phyloP scores from a whole-genome alignment of 2,888 invertebrate genomes.

The Candidula unifasciata region DNA sequence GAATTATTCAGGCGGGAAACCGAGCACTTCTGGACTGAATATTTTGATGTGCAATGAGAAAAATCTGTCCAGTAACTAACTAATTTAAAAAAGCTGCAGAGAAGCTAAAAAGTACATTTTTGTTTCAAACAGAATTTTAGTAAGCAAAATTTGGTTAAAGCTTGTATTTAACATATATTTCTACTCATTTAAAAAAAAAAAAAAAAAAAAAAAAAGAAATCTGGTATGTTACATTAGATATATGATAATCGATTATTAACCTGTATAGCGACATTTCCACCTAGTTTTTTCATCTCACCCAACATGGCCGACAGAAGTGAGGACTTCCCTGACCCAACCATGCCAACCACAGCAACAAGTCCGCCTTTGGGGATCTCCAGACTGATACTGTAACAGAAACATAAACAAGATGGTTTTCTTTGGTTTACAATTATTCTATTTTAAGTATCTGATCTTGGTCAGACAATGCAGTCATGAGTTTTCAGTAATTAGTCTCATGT shows the following conservation, averaged over 20 bases:
- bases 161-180: too few species aligned
- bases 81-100: too few species aligned
- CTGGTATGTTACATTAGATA: too few species aligned
- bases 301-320: constrained; percentile 91
- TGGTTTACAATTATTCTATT: background rate
- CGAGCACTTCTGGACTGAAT: too few species aligned
- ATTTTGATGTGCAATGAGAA: too few species aligned
- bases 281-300: constrained; percentile 91
- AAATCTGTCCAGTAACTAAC: too few species aligned
- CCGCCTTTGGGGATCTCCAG: constrained; percentile 69
- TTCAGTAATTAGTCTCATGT: too few species aligned
- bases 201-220: too few species aligned
- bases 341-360: constrained; percentile 79
- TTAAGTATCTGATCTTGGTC: background rate
- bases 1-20: too few species aligned
- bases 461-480: background rate
- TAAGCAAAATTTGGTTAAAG: too few species aligned
- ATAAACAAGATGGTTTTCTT: background rate
- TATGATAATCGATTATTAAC: constrained; percentile 55
- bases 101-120: too few species aligned
- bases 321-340: constrained; percentile 80
- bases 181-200: background rate
- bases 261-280: constrained; percentile 87
- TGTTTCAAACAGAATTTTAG: too few species aligned
- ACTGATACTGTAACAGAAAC: constrained; percentile 58